Percentiles rank a stretch among this genome's conserved stretches.
These are phyloP conservation scores for Bombus haemorrhoidalis DNA, from an alignment of 1,140 invertebrate species.

Conservation along the genomic window DNA sequence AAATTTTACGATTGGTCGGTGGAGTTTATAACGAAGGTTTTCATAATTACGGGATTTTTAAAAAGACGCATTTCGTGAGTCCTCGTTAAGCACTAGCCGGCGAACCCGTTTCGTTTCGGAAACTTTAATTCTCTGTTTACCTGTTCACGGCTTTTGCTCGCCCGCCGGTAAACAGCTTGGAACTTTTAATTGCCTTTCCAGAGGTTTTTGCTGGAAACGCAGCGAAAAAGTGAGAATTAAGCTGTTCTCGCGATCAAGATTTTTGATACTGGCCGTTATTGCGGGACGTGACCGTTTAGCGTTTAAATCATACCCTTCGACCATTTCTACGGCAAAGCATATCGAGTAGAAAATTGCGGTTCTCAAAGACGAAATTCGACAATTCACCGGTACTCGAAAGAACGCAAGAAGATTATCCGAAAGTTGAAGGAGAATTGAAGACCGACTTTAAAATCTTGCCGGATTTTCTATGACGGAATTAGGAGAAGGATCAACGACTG, in stretches of 20 bases:
- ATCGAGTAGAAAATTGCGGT: not conserved
- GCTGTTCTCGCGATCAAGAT: conserved; percentile 57
- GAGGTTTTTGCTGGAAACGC: not conserved
- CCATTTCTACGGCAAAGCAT: not conserved
- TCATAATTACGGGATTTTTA: not conserved
- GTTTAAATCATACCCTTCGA: not conserved
- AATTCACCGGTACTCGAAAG: no score
- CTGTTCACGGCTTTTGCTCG: conserved; percentile 37
- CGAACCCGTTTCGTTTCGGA: conserved; percentile 13
- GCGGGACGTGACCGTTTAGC: not conserved
- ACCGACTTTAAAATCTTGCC: conserved; percentile 44
- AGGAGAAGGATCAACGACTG: conserved; percentile 59
- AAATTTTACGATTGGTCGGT: not conserved
- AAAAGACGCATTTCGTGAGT: not conserved
- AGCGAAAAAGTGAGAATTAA: conserved; percentile 45
- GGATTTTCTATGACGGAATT: conserved; percentile 45
- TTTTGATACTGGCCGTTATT: conserved; percentile 10
- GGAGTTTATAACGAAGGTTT: not conserved
- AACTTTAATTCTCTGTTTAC: conserved; percentile 63
- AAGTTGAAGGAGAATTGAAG: not conserved
- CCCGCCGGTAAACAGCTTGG: conserved; percentile 35
- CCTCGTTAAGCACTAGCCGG: not conserved
- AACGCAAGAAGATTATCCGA: not conserved
- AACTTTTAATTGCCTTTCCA: conserved; percentile 65
- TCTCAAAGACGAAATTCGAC: not conserved